Conservation (phyloP, 2,888 invertebrate species). For the Plutella xylostella region DNA sequence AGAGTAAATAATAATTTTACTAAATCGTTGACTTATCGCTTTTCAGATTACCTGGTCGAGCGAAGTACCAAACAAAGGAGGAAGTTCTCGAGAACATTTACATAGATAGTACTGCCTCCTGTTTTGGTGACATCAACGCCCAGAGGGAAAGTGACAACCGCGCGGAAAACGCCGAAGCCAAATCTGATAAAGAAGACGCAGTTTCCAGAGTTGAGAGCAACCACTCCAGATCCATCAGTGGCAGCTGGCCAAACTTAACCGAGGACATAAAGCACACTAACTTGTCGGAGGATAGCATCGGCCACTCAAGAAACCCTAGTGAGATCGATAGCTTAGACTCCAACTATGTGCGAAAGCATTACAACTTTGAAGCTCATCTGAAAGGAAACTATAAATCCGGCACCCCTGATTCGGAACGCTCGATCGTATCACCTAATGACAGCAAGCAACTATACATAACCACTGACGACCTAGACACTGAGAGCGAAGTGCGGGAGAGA, state of each 20-base stretch:
- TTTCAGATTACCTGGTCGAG: constrained; percentile 60
- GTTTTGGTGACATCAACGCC: constrained; percentile 61
- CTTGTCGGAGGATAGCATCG: constrained; percentile 60
- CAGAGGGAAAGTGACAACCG: constrained; percentile 42
- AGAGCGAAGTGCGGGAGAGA: constrained; percentile 43
- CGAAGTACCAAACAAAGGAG: constrained; percentile 63
- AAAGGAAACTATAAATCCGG: constrained; percentile 52
- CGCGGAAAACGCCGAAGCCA: constrained; percentile 32
- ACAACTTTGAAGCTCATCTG: constrained; percentile 60
- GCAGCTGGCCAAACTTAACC: constrained; percentile 60
- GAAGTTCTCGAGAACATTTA: constrained; percentile 64
- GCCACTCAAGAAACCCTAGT: constrained; percentile 61
- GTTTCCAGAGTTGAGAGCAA: constrained; percentile 45
- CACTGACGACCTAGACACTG: constrained; percentile 48
- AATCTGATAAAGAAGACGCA: constrained; percentile 46
- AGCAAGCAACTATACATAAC: constrained; percentile 54
- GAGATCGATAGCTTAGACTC: constrained; percentile 72
- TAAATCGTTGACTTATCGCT: no score
- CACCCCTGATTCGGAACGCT: constrained; percentile 57
- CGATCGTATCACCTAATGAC: constrained; percentile 38
- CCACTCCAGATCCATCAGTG: constrained; percentile 49
- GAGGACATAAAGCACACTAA: constrained; percentile 53
- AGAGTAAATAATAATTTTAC: no score
- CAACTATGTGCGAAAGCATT: constrained; percentile 69
- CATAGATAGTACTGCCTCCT: constrained; percentile 62